These are phyloP conservation scores for Pungitius pungitius DNA, from an alignment of 2,113 vertebrate species.

Conservation along the genomic window DNA sequence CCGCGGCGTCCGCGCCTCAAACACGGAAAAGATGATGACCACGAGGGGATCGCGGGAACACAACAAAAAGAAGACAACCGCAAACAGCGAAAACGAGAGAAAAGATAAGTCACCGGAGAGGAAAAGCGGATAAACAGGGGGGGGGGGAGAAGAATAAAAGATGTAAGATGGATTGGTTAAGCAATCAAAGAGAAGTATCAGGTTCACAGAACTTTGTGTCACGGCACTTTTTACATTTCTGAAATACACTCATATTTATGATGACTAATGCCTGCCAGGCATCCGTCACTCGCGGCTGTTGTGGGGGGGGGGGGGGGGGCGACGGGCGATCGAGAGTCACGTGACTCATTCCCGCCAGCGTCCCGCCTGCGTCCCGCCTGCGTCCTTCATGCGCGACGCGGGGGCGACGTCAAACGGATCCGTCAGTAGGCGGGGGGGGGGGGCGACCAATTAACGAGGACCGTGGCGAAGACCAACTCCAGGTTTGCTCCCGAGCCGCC, in stretches of 20 bases:
- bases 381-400: conserved; percentile 11
- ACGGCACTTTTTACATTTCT: not conserved
- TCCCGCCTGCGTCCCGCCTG: conserved; percentile 49
- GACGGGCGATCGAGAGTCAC: conserved; percentile 20
- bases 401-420: too few species aligned
- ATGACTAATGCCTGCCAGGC: conserved; percentile 38
- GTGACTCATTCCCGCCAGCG: conserved; percentile 65
- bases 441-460: too few species aligned
- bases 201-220: conserved; percentile 3
- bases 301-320: too few species aligned
- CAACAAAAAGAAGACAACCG: conserved; percentile 21
- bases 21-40: conserved; percentile 66
- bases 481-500: too few species aligned
- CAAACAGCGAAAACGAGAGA: conserved; percentile 43
- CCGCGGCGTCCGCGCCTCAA: conserved; percentile 48
- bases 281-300: conserved; percentile 43
- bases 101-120: conserved; percentile 11
- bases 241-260: conserved; percentile 21
- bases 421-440: too few species aligned
- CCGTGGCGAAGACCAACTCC: too few species aligned
- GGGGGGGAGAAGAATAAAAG: too few species aligned
- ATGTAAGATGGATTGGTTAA: not conserved
- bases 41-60: conserved; percentile 13
- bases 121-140: too few species aligned
- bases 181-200: not conserved